Base-by-base conservation (phyloP, 1,140 invertebrate species). In the Trichomalopsis sarcophagae region DNA sequence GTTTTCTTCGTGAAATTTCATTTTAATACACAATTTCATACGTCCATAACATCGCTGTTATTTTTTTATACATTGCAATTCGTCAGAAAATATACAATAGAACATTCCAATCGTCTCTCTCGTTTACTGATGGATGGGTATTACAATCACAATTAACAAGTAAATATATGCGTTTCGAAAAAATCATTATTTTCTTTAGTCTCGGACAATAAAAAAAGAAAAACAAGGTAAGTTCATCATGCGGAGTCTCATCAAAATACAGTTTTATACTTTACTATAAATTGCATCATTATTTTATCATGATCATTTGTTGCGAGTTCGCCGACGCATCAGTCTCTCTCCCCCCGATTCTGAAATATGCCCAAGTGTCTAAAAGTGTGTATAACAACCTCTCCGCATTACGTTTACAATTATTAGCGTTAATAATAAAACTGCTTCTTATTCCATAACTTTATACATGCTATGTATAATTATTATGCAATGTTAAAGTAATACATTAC, bases 381-480 rank as follows among this genome's bases (percentile, higher is more conserved):
- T 85, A 81, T 91, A 91, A 93, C 90, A 92, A 91, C 88, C 87
- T 90, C 89, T 90, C 88, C 88, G 86, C 88, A 87, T 89, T 89
- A 90, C 84, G 88, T 91, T 91, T 92, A 90, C 91, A 90, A 89
- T 89, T 92, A 91, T 89, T 90, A 91, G 90, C 88, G 81, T 92
- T 92, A 92, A 91, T 93, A 91, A 92, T 92, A 92, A 91, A 91
- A 92, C 74, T 91, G 90, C 90, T 91, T 82, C 90, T 92, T 92
- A 91, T 84, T 90, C 84, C 89, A 89, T 91, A 91, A 92, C 91
- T 93, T 93, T 93, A 93, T 93, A 93, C 92, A 93, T 92, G 82
- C 91, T 93, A 92, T 93, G 91, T 93, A 93, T 93, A 92, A 92
- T 92, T 92, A 92, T 92, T 92, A 93, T 92, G 93, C 92, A 93